Conservation (phyloP, 2,113 vertebrate genomes). For the Morone chrysops region DNA sequence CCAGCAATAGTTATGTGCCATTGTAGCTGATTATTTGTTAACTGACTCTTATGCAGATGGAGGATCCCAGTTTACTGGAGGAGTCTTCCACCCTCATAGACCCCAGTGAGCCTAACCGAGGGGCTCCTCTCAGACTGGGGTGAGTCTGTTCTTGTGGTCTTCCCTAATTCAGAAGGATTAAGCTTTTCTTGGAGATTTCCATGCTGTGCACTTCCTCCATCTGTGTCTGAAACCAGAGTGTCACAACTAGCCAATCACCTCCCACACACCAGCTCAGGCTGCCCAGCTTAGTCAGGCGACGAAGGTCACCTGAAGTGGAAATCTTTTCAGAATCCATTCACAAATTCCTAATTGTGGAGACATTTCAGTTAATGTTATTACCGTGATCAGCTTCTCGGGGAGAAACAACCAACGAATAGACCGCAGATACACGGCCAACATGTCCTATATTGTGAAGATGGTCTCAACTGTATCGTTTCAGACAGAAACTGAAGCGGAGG, state of each 20-base stretch:
- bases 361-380: not conserved
- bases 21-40: conserved; percentile 13
- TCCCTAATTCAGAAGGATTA: conserved; percentile 16
- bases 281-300: not conserved
- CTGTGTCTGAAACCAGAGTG: conserved; percentile 16
- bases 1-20: not conserved
- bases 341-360: not conserved
- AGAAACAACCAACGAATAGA: not conserved
- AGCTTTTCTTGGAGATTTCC: not conserved
- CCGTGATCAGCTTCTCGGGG: not conserved
- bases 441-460: not conserved
- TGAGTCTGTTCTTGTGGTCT: conserved; percentile 70
- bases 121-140: conserved; percentile 93
- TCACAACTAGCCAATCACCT: not conserved
- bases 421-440: not conserved
- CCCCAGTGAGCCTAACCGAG: conserved; percentile 90
- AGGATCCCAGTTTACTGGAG: conserved; percentile 97
- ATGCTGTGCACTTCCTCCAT: conserved; percentile 14
- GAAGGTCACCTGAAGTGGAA: conserved; percentile 3
- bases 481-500: not conserved
- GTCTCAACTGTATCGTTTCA: not conserved
- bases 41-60: conserved; percentile 90
- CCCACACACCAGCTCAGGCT: conserved; percentile 28
- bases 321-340: not conserved
- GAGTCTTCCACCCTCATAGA: conserved; percentile 94